Base-by-base conservation (phyloP, 2,797 vertebrate genomes). In the Brachyalestes nurse region DNA sequence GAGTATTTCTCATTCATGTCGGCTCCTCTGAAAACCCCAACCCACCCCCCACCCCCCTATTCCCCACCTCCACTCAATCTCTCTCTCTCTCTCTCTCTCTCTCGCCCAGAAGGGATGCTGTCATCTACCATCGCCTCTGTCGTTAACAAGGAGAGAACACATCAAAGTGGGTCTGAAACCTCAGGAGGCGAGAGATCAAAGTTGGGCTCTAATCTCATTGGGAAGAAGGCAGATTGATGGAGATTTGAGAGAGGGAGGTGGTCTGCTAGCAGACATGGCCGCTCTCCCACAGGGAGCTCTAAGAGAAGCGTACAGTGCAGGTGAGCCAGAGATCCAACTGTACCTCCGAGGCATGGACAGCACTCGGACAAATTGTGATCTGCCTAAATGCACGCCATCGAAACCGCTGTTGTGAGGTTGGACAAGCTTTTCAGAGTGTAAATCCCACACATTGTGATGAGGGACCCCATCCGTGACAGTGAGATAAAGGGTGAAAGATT, bases 141-240 rank as follows among this genome's bases (percentile, higher is more conserved):
- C 81, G 72, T 85, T 87, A 86, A 86, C 82, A 83, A 87, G 86
- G 79, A 86, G 82, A 79, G 85, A 84, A 85, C 81, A 85, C 82
- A 88, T 88, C 88, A 87, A 87, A 86, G 86, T 84, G 72, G 73
- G 64, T 58, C 75, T 77, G 80, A 84, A 86, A 84, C 84, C 86
- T 85, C 79, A 77, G 83, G 78, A 86, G 85, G 82, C 60, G 62
- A 62, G 79, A 87, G 88, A 88, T 88, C 88, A 88, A 88, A 88
- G 86, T 85, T 84, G 53, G 85, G 72, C 84, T 83, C 76, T 84
- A 84, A 85, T 85, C 83, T 85, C 82, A 75, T 87, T 83, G 80
- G 82, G 83, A 85, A 85, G 76, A 77, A 87, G 73, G 71, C 74
- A 79, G 83, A 86, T 85, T 86, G 87, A 86, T 83, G 84, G 84